phyloP scores from a whole-genome alignment of 2,113 vertebrate species.

The Hyperopisus bebe region DNA sequence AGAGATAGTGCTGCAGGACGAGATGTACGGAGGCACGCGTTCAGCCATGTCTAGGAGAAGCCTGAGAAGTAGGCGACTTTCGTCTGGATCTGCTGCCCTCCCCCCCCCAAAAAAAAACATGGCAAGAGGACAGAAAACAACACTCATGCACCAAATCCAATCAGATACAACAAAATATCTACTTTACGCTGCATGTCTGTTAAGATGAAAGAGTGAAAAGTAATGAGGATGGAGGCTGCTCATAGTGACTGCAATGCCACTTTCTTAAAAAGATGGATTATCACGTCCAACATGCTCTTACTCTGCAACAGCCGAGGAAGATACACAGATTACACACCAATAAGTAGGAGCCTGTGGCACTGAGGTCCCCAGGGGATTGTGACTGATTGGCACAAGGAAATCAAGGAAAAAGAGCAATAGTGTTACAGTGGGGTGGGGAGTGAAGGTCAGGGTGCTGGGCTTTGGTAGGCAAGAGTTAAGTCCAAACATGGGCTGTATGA shows the following conservation, averaged over 20 bases:
- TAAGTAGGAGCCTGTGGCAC: not conserved
- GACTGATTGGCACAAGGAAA: not conserved
- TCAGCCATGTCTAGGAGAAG: not conserved
- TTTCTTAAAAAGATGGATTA: not conserved
- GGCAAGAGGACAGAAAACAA: not conserved
- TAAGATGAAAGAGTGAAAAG: not conserved
- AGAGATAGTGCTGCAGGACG: constrained; percentile 35
- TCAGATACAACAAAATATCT: not conserved
- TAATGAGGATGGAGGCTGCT: not conserved
- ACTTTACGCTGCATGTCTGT: not conserved
- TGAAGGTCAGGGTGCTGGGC: not conserved
- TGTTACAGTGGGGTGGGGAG: not conserved
- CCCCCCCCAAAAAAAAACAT: not conserved
- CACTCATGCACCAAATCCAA: not conserved
- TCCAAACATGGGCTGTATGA: not conserved
- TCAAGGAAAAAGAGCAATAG: not conserved
- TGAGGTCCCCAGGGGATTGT: not conserved
- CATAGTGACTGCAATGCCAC: not conserved
- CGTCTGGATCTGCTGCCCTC: not conserved
- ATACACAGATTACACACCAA: not conserved
- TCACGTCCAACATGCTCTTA: not conserved
- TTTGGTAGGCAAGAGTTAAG: not conserved
- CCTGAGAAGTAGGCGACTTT: not conserved
- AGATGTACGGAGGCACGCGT: not conserved
- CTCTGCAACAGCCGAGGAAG: not conserved